A percentile compares a stretch with the other conserved stretches of the same genome.
phyloP scores from a whole-genome alignment of 2,113 vertebrate species.

The Lethenteron reissneri region DNA sequence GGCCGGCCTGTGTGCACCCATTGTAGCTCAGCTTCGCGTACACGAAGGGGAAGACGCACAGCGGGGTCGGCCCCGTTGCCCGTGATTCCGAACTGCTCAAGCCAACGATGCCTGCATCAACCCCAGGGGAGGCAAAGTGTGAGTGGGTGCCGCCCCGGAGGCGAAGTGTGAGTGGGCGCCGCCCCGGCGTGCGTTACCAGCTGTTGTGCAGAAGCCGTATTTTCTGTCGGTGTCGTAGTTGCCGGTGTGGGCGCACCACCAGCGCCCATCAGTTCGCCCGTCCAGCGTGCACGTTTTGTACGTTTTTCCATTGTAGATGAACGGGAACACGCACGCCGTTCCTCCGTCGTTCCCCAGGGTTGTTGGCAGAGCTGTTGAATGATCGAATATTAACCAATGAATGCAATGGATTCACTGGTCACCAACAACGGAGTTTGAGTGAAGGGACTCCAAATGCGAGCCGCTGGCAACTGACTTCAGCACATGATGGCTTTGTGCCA shows the following conservation, averaged over 20 bases:
- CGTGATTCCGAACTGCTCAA: too few relatives aligned
- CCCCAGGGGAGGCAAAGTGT: too few relatives aligned
- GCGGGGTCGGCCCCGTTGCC: too few relatives aligned
- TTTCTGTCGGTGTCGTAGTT: background rate
- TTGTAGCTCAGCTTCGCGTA: background rate
- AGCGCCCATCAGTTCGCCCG: background rate
- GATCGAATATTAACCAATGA: too few relatives aligned
- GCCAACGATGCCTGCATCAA: too few relatives aligned
- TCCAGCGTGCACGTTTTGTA: background rate
- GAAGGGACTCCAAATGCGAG: too few relatives aligned
- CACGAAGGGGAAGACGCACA: background rate
- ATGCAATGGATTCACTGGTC: too few relatives aligned
- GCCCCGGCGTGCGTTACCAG: conserved; percentile 24
- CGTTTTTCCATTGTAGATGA: background rate
- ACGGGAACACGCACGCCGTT: background rate
- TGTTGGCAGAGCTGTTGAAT: conserved; percentile 7
- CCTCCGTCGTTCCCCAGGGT: background rate
- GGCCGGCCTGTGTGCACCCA: background rate
- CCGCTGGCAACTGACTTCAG: too few relatives aligned
- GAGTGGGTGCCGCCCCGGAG: too few relatives aligned
- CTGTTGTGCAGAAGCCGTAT: conserved; percentile 3
- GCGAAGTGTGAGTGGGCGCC: too few relatives aligned
- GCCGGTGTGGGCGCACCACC: background rate
- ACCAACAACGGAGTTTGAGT: too few relatives aligned
- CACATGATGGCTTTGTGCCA: too few relatives aligned